These are phyloP conservation scores for Glossosoma conforme DNA, from an alignment of 1,140 invertebrate genomes.

Conservation along the genomic window DNA sequence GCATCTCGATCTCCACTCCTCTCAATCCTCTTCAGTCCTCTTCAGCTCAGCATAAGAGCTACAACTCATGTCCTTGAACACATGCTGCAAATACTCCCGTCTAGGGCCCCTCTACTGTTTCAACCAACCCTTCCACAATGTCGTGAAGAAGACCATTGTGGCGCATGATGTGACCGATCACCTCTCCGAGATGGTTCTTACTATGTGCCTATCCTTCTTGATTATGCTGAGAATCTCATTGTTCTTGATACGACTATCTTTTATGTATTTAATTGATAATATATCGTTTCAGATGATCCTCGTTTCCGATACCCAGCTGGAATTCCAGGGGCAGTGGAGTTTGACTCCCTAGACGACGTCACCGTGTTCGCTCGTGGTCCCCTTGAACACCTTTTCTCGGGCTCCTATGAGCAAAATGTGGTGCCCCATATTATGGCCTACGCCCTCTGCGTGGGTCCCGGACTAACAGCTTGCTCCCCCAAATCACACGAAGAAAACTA, in stretches of 20 bases:
- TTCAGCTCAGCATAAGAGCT: no score
- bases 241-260: not conserved
- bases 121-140: not conserved
- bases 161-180: not conserved
- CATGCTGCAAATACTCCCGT: no score
- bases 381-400: constrained; percentile 50
- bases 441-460: constrained; percentile 47
- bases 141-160: no score
- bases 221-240: not conserved
- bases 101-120: no score
- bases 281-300: constrained; percentile 22
- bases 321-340: constrained; percentile 45
- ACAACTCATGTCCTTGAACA: no score
- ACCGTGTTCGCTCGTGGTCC: constrained; percentile 52
- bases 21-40: no score
- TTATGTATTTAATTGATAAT: not conserved
- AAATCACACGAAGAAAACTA: no score
- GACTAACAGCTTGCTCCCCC: constrained; percentile 3
- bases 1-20: no score
- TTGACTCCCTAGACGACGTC: constrained; percentile 58
- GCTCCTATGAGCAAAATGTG: constrained; percentile 58
- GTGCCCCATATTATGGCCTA: constrained; percentile 63
- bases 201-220: not conserved
- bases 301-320: constrained; percentile 40
- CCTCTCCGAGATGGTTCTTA: not conserved